Evolutionary conservation across 2,113 vertebrate species (phyloP), one percentile per base, ranked within the genome.

Genomic region (Stegostoma tigrinum): DNA sequence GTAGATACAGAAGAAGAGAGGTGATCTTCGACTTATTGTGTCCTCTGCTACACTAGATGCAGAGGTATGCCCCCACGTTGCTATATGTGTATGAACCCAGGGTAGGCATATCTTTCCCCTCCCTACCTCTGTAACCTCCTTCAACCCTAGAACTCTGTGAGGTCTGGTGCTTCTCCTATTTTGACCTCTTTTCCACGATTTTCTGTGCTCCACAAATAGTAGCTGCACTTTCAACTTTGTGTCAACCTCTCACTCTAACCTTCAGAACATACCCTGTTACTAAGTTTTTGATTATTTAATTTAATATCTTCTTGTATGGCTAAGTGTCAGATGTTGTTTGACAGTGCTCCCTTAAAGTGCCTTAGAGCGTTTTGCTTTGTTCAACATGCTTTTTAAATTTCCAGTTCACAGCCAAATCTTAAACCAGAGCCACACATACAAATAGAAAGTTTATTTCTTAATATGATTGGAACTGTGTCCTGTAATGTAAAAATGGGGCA

Each of bases 41-140:
- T 98, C 99, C 95, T 99, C 99, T 85, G 99, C 99, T 52, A 99
- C 99, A n/a, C 97, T 99, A 97, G 99, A 99, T 97, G 99, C 99
- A 96, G 99, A 99, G 98, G 99, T 99, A 97, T 83, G 95, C 67
- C 24, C 2, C 42, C 10, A 24, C 34, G 21, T 61, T 66, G 42
- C 89, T 21, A 42, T 66, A 34, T 3, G 0, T 89, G 48, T 55
- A 55, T 27, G 27, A 30, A 89, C 86, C 48, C 86, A 61, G 52
- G 61, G 27, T 61, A 52, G 48, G 52, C 27, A 34, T 89, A 66
- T 91, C 21, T 38, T 64, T 91, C 86, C 27, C 48, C 30, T n/a
- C 17, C 55, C 34, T 66, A 38, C 64, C 89, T 91, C 89, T n/a
- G 55, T 66, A 64, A 66, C 5, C 12, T 14, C 89, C n/a, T 91